phyloP scores from a whole-genome alignment of 2,113 vertebrate species.

The Rhea americana region DNA sequence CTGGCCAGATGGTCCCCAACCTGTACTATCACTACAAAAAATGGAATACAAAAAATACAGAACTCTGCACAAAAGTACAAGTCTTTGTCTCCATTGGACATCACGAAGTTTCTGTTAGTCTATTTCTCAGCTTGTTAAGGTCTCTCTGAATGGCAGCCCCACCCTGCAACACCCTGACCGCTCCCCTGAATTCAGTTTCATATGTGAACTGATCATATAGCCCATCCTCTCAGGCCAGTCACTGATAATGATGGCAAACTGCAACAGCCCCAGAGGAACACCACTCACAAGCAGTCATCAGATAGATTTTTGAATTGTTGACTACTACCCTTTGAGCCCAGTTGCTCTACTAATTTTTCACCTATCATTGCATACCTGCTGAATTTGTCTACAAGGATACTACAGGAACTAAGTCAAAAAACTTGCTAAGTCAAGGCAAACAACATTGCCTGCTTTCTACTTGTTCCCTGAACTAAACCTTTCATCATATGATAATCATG shows the following conservation, averaged over 20 bases:
- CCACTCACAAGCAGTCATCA: neutral
- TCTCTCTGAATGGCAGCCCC: neutral
- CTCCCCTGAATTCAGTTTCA: neutral
- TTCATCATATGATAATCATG: neutral
- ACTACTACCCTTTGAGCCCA: neutral
- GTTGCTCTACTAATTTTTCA: neutral
- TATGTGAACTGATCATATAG: neutral
- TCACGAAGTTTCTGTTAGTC: neutral
- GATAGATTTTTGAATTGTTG: neutral
- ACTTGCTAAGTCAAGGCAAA: neutral
- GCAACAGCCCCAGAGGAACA: neutral
- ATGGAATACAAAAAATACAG: neutral
- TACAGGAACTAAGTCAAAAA: neutral
- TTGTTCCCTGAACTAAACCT: neutral
- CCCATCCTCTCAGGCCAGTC: neutral
- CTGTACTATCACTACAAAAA: neutral
- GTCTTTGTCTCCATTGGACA: neutral
- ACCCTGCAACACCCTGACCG: neutral
- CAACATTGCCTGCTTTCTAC: neutral
- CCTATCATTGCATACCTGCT: neutral
- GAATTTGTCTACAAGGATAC: neutral
- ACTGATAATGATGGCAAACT: neutral
- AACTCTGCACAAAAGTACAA: neutral
- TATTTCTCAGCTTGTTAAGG: neutral
- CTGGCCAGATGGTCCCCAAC: neutral